Percentiles rank a stretch among this genome's conserved stretches.
phyloP scores from a whole-genome alignment of 2,888 invertebrate species.

The Callosobruchus maculatus region DNA sequence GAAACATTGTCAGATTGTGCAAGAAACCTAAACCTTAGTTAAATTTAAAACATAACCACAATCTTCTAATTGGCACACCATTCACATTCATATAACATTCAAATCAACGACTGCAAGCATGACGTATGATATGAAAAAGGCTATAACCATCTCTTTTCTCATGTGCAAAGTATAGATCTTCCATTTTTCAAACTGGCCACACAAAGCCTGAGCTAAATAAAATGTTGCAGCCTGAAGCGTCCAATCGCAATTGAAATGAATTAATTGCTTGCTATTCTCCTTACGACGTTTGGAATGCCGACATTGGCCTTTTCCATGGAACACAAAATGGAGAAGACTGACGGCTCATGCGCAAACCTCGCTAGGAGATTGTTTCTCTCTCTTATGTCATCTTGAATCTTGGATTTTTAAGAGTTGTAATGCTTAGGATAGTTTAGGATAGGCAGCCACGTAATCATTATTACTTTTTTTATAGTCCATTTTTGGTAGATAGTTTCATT shows the following conservation, averaged over 20 bases:
- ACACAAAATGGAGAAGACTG: not conserved
- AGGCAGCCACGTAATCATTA: not conserved
- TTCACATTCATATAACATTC: too few species aligned
- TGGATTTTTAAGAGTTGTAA: not conserved
- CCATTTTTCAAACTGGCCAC: not conserved
- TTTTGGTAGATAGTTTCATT: not conserved
- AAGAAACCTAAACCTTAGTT: too few species aligned
- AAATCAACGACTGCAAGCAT: not conserved
- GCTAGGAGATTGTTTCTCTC: not conserved
- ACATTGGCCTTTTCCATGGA: not conserved
- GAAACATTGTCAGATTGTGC: too few species aligned
- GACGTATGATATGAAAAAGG: not conserved
- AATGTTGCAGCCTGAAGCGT: constrained; percentile 5
- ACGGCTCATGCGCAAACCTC: not conserved
- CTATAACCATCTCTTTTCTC: not conserved
- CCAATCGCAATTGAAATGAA: not conserved
- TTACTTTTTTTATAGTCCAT: not conserved
- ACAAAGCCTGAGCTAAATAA: not conserved
- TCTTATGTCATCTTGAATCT: constrained; percentile 14
- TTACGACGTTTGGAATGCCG: not conserved
- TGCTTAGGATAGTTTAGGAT: not conserved
- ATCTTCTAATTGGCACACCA: too few species aligned
- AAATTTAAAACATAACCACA: too few species aligned
- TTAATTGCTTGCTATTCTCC: not conserved
- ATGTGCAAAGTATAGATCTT: not conserved